A percentile compares a stretch with the other conserved stretches of the same genome.
Evolutionary conservation across 1,140 invertebrate genomes (phyloP).

Genomic region (Stegodyphus mimosarum): DNA sequence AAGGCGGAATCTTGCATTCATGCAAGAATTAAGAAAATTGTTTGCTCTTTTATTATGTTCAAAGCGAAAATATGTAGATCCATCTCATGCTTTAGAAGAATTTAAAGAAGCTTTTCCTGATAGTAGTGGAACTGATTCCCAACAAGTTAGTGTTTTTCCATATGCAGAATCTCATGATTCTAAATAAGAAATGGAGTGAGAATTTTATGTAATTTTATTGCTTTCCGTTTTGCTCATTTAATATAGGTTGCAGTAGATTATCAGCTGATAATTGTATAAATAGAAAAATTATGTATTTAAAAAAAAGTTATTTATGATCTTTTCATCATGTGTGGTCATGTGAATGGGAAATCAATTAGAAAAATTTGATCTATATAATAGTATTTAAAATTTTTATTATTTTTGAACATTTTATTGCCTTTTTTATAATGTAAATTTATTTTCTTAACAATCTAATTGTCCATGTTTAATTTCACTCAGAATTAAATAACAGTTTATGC

Average conservation of each 20-base stretch:
- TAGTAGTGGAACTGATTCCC: constrained; percentile 66
- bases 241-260: background rate
- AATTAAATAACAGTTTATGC: too few relatives aligned
- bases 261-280: background rate
- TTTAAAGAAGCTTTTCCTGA: constrained; percentile 69
- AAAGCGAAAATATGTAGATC: constrained; percentile 71
- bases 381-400: too few relatives aligned
- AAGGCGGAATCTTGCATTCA: constrained; percentile 68
- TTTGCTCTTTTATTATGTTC: constrained; percentile 71
- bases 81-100: constrained; percentile 70
- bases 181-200: background rate
- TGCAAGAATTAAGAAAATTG: constrained; percentile 69
- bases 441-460: background rate
- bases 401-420: too few relatives aligned
- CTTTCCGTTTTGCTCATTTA: background rate
- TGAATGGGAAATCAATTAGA: too few relatives aligned
- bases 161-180: background rate
- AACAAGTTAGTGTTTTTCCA: constrained; percentile 65
- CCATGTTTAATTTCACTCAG: too few relatives aligned
- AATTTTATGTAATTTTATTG: background rate
- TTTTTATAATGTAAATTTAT: background rate
- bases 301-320: background rate
- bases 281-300: background rate
- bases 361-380: too few relatives aligned
- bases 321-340: too few relatives aligned